phyloP scores from a whole-genome alignment of 2,888 invertebrate species.

The Corbicula japonica region DNA sequence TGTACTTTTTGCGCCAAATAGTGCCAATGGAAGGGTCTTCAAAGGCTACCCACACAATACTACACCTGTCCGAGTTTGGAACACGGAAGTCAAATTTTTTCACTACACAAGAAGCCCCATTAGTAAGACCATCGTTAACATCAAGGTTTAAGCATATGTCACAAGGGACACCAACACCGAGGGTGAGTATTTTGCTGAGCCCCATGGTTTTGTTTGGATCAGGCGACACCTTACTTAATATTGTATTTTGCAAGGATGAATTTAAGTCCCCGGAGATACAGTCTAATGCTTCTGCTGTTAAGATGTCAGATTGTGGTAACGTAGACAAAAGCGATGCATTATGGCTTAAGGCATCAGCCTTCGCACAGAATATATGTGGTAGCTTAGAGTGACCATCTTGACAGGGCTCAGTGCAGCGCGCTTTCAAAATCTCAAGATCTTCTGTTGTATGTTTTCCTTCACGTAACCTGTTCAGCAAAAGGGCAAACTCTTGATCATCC shows the following conservation, averaged over 20 bases:
- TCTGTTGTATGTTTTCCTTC: constrained; percentile 33
- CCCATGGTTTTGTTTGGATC: constrained; percentile 48
- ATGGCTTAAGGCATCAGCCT: constrained; percentile 15
- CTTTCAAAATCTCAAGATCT: constrained; percentile 18
- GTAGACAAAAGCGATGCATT: constrained; percentile 2
- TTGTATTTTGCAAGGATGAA: constrained; percentile 24
- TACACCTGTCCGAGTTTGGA: constrained; percentile 5
- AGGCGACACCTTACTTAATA: constrained; percentile 18
- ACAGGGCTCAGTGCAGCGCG: background rate
- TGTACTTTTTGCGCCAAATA: constrained; percentile 29
- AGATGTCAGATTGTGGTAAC: background rate
- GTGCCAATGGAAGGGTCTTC: constrained; percentile 31
- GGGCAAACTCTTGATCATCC: constrained; percentile 61
- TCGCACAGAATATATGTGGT: constrained; percentile 39
- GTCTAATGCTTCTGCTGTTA: constrained; percentile 27
- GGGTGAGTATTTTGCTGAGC: constrained; percentile 14
- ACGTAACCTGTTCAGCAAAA: constrained; percentile 61
- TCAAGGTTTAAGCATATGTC: constrained; percentile 44
- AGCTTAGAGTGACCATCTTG: background rate
- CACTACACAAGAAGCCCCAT: constrained; percentile 53
- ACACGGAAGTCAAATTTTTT: constrained; percentile 30
- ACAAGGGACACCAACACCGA: constrained; percentile 28
- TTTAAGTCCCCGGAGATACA: constrained; percentile 40
- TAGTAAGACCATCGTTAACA: constrained; percentile 60
- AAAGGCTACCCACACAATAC: constrained; percentile 60